phyloP scores from a whole-genome alignment of 2,113 vertebrate genomes.

The Ranitomeya imitator region DNA sequence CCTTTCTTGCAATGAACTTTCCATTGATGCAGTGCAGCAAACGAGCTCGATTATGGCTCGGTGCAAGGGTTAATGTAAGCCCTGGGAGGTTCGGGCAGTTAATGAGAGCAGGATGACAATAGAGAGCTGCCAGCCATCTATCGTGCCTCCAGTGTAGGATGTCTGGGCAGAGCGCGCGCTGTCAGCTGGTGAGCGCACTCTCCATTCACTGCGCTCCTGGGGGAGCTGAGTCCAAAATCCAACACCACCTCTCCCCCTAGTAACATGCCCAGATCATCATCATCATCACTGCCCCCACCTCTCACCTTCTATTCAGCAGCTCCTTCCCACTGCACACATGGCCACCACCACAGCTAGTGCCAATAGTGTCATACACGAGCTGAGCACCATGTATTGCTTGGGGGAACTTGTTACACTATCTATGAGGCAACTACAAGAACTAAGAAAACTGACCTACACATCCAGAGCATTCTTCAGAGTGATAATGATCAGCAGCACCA shows the following conservation, averaged over 20 bases:
- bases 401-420: too few species aligned
- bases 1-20: not conserved
- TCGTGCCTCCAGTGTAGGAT: constrained; percentile 83
- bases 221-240: constrained; percentile 77
- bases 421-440: too few species aligned
- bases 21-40: not conserved
- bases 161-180: constrained; percentile 90
- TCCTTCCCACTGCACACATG: not conserved
- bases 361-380: not conserved
- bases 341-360: not conserved
- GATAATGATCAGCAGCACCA: too few species aligned
- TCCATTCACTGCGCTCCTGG: constrained; percentile 80
- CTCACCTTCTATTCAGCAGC: constrained; percentile 32
- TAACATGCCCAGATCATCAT: constrained; percentile 66
- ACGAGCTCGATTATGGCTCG: not conserved
- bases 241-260: constrained; percentile 69
- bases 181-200: constrained; percentile 98
- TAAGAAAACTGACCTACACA: too few species aligned
- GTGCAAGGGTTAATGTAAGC: constrained; percentile 67
- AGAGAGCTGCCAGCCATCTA: constrained; percentile 72
- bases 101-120: constrained; percentile 77
- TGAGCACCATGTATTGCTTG: not conserved
- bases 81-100: constrained; percentile 63
- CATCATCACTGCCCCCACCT: constrained; percentile 44
- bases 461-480: too few species aligned